Evolutionary conservation across 2,797 vertebrate genomes (phyloP).

Genomic region (Melopsittacus undulatus): DNA sequence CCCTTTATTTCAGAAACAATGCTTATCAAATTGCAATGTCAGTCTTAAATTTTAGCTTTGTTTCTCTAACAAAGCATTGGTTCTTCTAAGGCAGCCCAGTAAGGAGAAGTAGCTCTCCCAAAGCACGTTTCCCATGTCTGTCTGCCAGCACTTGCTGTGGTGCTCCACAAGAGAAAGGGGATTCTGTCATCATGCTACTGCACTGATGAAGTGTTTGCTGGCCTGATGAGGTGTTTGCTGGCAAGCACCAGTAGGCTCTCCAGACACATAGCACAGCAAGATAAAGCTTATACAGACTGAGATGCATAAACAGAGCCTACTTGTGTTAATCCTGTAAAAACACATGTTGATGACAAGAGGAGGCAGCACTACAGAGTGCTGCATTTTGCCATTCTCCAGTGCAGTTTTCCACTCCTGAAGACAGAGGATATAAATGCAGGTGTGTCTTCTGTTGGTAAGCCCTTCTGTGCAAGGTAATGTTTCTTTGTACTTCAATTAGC

Average conservation of each 20-base stretch:
- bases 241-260: conserved; percentile 22
- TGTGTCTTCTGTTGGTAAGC: neutral
- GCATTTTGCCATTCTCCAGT: neutral
- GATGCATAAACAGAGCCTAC: conserved; percentile 12
- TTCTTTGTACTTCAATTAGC: conserved; percentile 60
- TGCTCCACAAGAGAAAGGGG: neutral
- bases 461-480: neutral
- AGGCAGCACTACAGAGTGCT: neutral
- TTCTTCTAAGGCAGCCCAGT: neutral
- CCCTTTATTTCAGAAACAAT: neutral
- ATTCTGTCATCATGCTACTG: neutral
- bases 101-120: neutral
- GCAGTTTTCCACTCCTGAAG: neutral
- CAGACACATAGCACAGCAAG: neutral
- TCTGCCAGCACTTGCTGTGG: neutral
- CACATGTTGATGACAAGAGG: neutral
- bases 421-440: neutral
- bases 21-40: neutral
- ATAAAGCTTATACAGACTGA: conserved; percentile 31
- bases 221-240: conserved; percentile 32
- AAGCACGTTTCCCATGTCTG: neutral
- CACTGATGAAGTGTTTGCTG: neutral
- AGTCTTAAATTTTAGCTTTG: neutral
- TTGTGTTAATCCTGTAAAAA: conserved; percentile 48
- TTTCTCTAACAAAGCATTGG: neutral